Conservation (phyloP, 2,888 invertebrate species). For the Lepas anatifera region DNA sequence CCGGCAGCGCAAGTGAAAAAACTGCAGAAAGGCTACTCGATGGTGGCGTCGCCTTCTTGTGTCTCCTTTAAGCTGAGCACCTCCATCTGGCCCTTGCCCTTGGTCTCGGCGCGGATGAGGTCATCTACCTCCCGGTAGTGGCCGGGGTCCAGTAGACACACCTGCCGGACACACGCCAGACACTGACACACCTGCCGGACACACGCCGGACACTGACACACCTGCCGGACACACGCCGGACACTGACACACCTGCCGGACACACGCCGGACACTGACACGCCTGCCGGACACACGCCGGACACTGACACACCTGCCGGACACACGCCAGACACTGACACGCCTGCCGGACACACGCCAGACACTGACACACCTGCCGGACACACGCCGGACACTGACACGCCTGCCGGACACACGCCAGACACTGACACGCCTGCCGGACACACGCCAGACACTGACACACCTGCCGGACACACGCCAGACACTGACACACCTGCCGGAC, state of each 20-base stretch:
- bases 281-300: slow-evolving; percentile 32
- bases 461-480: slow-evolving; percentile 32
- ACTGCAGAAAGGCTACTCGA: slow-evolving; percentile 35
- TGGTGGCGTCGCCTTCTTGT: slow-evolving; percentile 68
- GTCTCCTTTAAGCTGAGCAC: slow-evolving; percentile 85
- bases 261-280: slow-evolving; percentile 34
- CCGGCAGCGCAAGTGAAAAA: no score
- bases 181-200: slow-evolving; percentile 39
- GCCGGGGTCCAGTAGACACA: slow-evolving; percentile 76
- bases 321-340: slow-evolving; percentile 34
- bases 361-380: slow-evolving; percentile 39
- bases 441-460: slow-evolving; percentile 34
- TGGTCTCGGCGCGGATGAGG: slow-evolving; percentile 69
- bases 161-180: slow-evolving; percentile 32
- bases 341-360: slow-evolving; percentile 32
- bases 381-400: slow-evolving; percentile 34
- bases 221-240: slow-evolving; percentile 32
- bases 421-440: slow-evolving; percentile 39
- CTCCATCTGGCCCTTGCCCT: slow-evolving; percentile 76
- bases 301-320: slow-evolving; percentile 39
- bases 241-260: slow-evolving; percentile 39
- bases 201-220: slow-evolving; percentile 34
- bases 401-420: slow-evolving; percentile 32
- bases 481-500: slow-evolving; percentile 39
- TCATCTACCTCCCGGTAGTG: slow-evolving; percentile 80